Evolutionary conservation across 2,797 vertebrate species (phyloP), one percentile per base, ranked within the genome.

Genomic region (Characodon lateralis): DNA sequence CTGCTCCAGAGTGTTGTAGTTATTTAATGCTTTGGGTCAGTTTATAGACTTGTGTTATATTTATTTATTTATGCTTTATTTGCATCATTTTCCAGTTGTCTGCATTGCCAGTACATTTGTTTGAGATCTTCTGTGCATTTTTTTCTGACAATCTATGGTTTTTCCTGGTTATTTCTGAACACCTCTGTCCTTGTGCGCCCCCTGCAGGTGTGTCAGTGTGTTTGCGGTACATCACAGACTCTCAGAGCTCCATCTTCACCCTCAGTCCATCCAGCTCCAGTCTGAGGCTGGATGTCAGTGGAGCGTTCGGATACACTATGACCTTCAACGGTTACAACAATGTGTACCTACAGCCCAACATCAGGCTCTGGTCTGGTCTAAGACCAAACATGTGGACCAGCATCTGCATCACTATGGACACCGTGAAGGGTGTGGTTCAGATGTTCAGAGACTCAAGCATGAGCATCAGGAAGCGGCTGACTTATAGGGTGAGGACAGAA

Each of bases 181-280:
- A 3, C 9, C 70, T 51, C 14, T 71, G 48, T 28, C 46, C 46
- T 71, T 20, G 28, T 43, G 50, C 13, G 16, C 28, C n/a, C 22
- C 68, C 74, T 80, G 69, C 78, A 94, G 93, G 89, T 78, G 69
- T 92, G 61, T 84, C 92, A 0, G 85, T 94, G 83, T 94, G 93
- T 75, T 22, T 93, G 74, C 87, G 90, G n/a, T 91, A 83, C 85
- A 22, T 91, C 65, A 0, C 26, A 0, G 88, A 86, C 56, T 0
- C 0, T 1, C 1, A 0, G 0, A 0, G 0, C 3, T 0, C 2
- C 0, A 4, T 86, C 78, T 89, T 92, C 82, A 90, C 68, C 0
- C 74, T 93, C 41, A 72, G 81, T 77, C 83, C 84, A 6, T 26
- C 59, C 73, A 20, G n/a, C 7, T 0, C 0, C 1, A 5, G 56